Base-by-base conservation (phyloP, 2,113 vertebrate species). In the Caloenas nicobarica region DNA sequence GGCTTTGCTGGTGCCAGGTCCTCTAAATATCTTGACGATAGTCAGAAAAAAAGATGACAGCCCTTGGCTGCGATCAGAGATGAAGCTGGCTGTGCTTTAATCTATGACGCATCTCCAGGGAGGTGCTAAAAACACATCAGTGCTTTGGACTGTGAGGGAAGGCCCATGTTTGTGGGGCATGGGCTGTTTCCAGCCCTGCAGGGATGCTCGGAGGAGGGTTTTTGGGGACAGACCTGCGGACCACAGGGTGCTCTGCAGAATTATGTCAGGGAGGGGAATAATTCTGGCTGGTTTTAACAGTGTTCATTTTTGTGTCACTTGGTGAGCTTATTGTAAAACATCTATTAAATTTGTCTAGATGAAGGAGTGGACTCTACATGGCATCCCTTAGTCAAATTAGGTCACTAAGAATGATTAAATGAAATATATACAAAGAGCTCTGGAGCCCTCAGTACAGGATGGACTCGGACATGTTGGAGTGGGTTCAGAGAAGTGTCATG, bases 211-310 rank as follows among this genome's bases (percentile, higher is more conserved):
- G 44, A 65, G 50, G 13, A 38, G 7, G 4, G 3, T 18, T 33
- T 51, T 51, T 70, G 29, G 21, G 46, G 18, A 4, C 12, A 68
- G 33, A 65, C 33, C 36, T 58, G 44, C 14, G 33, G 42, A 79
- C 9, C 9, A 23, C 5, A 19, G 0, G 2, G 7, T 28, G 16
- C 16, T 19, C n/a, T 56, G 3, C 38, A 0, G 1, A 53, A n/a
- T 64, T 72, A 9, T 25, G 11, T 44, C 44, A 44, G 18, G 18
- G 44, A 44, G 44, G 44, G 18, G 44, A 44, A 44, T 44, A 17
- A 44, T 44, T 44, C 17, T 44, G 44, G 44, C 44, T 44, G 44
- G 44, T 44, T 44, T 44, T 44, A 18, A 44, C 19, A 44, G 44
- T 9, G 15, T 19, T 44, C 18, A 18, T 44, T 44, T 44, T 44